Conservation (phyloP, 2,113 vertebrate genomes). For the Hippocampus barbouri region DNA sequence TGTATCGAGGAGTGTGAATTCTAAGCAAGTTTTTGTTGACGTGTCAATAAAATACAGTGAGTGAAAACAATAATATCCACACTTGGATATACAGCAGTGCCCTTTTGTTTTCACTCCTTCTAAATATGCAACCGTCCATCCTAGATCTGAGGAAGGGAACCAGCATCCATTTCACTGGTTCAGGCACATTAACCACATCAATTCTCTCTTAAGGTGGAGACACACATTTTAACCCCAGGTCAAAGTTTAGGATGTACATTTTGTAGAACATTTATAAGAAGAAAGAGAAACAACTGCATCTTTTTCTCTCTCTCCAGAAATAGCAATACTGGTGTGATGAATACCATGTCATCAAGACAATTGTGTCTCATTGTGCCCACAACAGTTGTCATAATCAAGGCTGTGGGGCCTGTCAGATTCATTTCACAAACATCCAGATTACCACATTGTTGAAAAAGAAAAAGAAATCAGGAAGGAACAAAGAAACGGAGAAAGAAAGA, state of each 20-base stretch:
- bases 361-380: conserved; percentile 9
- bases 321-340: conserved; percentile 20
- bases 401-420: background rate
- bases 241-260: background rate
- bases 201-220: background rate
- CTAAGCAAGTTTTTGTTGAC: background rate
- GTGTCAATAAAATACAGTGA: background rate
- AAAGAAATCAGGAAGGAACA: background rate
- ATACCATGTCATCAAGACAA: conserved; percentile 24
- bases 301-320: background rate
- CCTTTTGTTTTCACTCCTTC: background rate
- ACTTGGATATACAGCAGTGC: background rate
- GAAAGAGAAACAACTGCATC: background rate
- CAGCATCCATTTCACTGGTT: background rate
- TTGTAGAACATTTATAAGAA: background rate
- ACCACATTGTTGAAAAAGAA: background rate
- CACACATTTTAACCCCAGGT: background rate
- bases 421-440: background rate
- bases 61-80: background rate
- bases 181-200: too few species aligned
- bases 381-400: conserved; percentile 27
- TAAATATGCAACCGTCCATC: background rate
- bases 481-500: too few species aligned
- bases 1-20: background rate
- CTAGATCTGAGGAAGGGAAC: background rate